phyloP scores from a whole-genome alignment of 2,113 vertebrate genomes.

The mouse (Mus musculus) region DNA sequence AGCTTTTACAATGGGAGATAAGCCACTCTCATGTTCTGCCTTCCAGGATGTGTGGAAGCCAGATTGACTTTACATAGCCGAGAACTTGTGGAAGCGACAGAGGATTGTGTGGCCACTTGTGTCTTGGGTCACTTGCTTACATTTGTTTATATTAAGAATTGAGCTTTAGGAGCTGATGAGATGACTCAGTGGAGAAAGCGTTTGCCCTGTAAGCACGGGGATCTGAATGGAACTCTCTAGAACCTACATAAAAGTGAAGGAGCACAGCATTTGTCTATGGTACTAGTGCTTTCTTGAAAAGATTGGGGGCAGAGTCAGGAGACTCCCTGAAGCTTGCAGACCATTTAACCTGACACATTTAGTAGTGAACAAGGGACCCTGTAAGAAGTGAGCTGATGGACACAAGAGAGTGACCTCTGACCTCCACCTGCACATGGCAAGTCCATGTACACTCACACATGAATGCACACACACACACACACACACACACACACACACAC shows the following conservation, averaged over 20 bases:
- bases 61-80: neutral
- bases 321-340: neutral
- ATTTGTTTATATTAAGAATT: neutral
- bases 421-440: neutral
- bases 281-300: neutral
- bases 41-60: constrained; percentile 10
- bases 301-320: neutral
- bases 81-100: neutral
- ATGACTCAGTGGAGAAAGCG: neutral
- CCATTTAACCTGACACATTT: neutral
- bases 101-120: neutral
- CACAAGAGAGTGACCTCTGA: neutral
- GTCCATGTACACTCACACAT: too few relatives aligned
- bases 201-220: neutral
- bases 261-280: too few relatives aligned
- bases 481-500: neutral
- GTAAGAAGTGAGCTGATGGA: neutral
- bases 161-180: neutral
- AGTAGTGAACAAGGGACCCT: neutral
- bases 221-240: neutral
- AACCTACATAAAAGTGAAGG: neutral
- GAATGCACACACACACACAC: neutral
- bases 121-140: neutral
- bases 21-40: constrained; percentile 57
- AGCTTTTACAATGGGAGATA: constrained; percentile 73